Conservation (phyloP, 2,888 invertebrate genomes). For the Thecocarcelia acutangulata region DNA sequence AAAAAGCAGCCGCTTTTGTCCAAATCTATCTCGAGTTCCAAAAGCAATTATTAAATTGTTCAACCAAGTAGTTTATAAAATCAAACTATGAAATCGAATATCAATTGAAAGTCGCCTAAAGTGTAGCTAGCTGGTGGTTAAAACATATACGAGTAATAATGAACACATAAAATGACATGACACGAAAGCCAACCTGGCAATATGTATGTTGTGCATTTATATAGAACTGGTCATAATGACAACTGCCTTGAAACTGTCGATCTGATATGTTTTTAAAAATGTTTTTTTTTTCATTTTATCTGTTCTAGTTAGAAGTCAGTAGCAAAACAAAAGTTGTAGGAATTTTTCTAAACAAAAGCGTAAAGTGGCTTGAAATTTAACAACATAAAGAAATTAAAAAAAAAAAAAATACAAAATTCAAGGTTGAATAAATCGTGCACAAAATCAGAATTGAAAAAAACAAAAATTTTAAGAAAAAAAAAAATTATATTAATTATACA, state of each 20-base stretch:
- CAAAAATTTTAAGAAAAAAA: no score
- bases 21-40: not conserved
- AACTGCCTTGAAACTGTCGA: slow-evolving; percentile 64
- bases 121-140: slow-evolving; percentile 8
- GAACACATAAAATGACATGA: slow-evolving; percentile 43
- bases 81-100: slow-evolving; percentile 39
- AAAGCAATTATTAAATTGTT: not conserved
- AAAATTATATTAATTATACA: no score
- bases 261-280: slow-evolving; percentile 17
- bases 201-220: slow-evolving; percentile 20
- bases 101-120: slow-evolving; percentile 42
- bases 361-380: slow-evolving; percentile 14
- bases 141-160: slow-evolving; percentile 44
- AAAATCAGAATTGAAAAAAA: no score
- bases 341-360: slow-evolving; percentile 34
- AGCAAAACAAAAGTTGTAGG: slow-evolving; percentile 30
- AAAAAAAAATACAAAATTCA: not conserved
- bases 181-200: slow-evolving; percentile 44
- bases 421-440: no score
- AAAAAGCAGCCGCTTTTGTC: slow-evolving; percentile 40
- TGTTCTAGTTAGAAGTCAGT: not conserved
- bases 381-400: not conserved
- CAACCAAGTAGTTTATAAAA: slow-evolving; percentile 24
- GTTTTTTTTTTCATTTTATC: not conserved
- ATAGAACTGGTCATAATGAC: slow-evolving; percentile 50